Evolutionary conservation across 2,113 vertebrate species (phyloP).

Genomic region (Scalopus aquaticus): DNA sequence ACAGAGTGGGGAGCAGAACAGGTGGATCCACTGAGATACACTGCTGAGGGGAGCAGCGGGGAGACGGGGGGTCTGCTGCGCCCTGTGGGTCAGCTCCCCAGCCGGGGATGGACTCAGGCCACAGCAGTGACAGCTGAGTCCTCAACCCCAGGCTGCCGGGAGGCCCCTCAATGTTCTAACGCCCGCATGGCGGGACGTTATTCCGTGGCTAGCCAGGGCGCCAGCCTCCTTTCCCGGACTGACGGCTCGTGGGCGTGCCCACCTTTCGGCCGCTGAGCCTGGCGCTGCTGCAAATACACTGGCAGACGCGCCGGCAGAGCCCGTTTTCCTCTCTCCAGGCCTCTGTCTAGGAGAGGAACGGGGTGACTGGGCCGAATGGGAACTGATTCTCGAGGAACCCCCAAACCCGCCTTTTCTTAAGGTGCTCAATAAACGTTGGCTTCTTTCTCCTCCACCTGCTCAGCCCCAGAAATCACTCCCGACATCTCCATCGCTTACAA

Average conservation of each 20-base stretch:
- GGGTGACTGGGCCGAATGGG: neutral
- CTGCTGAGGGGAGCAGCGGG: no score
- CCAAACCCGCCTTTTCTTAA: neutral
- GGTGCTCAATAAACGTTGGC: neutral
- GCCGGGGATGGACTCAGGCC: no score
- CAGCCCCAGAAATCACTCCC: neutral
- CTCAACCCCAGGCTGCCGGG: no score
- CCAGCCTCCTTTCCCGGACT: accelerated
- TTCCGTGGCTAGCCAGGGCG: no score
- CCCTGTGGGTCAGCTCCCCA: no score
- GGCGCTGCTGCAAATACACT: accelerated
- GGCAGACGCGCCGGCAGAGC: accelerated
- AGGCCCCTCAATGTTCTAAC: no score
- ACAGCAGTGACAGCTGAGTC: no score
- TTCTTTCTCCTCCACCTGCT: neutral
- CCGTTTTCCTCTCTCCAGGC: accelerated
- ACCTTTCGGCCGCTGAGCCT: accelerated
- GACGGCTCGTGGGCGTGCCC: neutral
- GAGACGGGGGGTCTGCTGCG: no score
- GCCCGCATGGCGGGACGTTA: no score
- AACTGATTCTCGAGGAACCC: neutral
- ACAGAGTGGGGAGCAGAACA: no score
- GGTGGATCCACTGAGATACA: no score
- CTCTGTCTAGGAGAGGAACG: neutral
- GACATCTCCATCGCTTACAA: slow-evolving; percentile 37